phyloP scores from a whole-genome alignment of 2,888 invertebrate genomes.

The Rhagonycha fulva region DNA sequence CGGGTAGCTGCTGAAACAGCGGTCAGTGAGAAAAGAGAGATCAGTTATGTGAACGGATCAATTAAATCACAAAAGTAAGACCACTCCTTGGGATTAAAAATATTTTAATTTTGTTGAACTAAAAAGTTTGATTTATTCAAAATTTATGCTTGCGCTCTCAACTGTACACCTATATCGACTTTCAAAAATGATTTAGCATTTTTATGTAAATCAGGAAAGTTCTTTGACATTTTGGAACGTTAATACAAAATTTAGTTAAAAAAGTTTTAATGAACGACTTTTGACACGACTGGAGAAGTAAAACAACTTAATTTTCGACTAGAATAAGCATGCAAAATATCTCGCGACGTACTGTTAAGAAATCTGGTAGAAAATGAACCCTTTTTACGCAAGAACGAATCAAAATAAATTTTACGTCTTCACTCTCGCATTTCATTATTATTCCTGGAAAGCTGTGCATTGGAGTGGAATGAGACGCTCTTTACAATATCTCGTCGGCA shows the following conservation, averaged over 20 bases:
- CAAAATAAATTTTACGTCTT: conserved; percentile 40
- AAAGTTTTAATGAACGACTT: neutral
- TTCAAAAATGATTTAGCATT: neutral
- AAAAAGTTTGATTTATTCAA: neutral
- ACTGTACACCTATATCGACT: neutral
- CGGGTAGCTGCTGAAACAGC: no score
- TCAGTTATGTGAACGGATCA: neutral
- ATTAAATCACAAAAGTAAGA: neutral
- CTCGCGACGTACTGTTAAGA: conserved; percentile 6
- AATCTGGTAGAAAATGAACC: conserved; percentile 35
- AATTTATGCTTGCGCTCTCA: neutral
- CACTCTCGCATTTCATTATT: conserved; percentile 43
- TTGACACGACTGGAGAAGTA: neutral
- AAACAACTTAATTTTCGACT: conserved; percentile 16
- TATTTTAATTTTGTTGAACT: neutral
- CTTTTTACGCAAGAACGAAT: conserved; percentile 29
- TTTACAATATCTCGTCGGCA: conserved; percentile 46
- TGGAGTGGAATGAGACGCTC: conserved; percentile 41
- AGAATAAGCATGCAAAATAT: conserved; percentile 3
- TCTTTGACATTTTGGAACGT: neutral
- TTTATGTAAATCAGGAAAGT: neutral
- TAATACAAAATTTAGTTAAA: conserved; percentile 1
- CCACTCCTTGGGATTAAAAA: neutral
- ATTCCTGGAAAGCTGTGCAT: conserved; percentile 42
- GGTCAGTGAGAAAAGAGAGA: no score